Base-by-base conservation (phyloP, 2,888 invertebrate species). In the Hylaea fasciaria region DNA sequence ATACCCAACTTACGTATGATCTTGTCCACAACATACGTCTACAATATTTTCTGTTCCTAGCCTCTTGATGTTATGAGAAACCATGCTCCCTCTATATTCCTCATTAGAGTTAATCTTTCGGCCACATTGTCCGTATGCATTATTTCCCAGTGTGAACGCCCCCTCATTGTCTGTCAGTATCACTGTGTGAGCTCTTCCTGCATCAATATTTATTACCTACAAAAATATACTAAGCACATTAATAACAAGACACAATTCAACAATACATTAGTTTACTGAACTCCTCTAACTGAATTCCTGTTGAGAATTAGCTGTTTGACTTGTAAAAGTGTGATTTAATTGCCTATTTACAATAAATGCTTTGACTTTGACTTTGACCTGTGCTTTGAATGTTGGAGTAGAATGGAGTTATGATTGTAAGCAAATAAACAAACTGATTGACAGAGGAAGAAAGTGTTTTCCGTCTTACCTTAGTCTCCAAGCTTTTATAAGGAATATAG, bases 101-200 rank as follows among this genome's bases (percentile, higher is more conserved):
- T 98, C 98, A 58, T 95, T 93, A 3, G 93, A 83, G 64, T 97
- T 94, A 59, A 98, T 94, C 55, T 93, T 93, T 52, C 98, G 92
- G 0, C 98, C 98, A 83, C 99, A 99, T 82, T 99, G 99, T 0
- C 99, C 99, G 80, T 96, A 98, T 0, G 96, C 94, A 86, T 99
- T 99, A 84, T 98, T 98, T 0, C 99, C 99, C 55, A 98, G 85
- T 13, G 96, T 94, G 80, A 95, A 98, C 0, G 97, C 94, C 1
- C 96, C 97, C 81, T 97, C 97, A 57, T 93, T 94, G 68, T 95
- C 94, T 0, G 98, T 97, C 13, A 97, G 87, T 48, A 97, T 93
- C 0, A 96, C 90, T 1, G 96, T 94, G 87, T 99, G 99, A 0
- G 98, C 98, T 68, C 98, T 92, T 0, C 99, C 99, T 49, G 98